Percentiles rank a stretch among this genome's conserved stretches.
These are phyloP conservation scores for Diprion similis DNA, from an alignment of 1,140 invertebrate genomes.

Conservation along the genomic window DNA sequence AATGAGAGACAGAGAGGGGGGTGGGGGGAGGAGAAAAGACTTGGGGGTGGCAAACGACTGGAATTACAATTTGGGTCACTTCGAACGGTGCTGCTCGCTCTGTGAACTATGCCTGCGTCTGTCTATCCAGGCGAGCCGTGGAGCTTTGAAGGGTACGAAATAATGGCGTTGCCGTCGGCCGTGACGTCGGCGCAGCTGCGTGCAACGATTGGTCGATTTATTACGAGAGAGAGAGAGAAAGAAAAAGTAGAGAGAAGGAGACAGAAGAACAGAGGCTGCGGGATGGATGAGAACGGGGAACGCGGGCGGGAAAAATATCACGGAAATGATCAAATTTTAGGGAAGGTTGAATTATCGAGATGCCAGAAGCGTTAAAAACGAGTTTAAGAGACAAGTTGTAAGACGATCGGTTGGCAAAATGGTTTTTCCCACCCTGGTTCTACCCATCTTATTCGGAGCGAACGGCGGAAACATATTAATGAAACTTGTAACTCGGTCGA, in stretches of 20 bases:
- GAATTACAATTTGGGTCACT: constrained; percentile 4
- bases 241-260: not conserved
- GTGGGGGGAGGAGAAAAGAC: too few relatives aligned
- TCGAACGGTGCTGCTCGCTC: not conserved
- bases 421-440: too few relatives aligned
- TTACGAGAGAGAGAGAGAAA: not conserved
- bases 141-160: constrained; percentile 4
- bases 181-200: constrained; percentile 11
- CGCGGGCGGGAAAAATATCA: not conserved
- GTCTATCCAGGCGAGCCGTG: not conserved
- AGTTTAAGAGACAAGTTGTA: too few relatives aligned
- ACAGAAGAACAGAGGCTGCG: not conserved
- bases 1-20: too few relatives aligned
- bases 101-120: not conserved
- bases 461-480: too few relatives aligned
- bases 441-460: too few relatives aligned
- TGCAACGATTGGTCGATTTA: constrained; percentile 9
- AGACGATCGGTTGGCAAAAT: too few relatives aligned
- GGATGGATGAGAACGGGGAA: not conserved
- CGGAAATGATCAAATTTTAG: not conserved
- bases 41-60: not conserved
- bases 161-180: not conserved
- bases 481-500: too few relatives aligned
- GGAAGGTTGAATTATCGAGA: too few relatives aligned
- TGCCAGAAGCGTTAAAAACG: too few relatives aligned